Evolutionary conservation across 2,113 vertebrate species (phyloP).

Genomic region (Engraulis encrasicolus): DNA sequence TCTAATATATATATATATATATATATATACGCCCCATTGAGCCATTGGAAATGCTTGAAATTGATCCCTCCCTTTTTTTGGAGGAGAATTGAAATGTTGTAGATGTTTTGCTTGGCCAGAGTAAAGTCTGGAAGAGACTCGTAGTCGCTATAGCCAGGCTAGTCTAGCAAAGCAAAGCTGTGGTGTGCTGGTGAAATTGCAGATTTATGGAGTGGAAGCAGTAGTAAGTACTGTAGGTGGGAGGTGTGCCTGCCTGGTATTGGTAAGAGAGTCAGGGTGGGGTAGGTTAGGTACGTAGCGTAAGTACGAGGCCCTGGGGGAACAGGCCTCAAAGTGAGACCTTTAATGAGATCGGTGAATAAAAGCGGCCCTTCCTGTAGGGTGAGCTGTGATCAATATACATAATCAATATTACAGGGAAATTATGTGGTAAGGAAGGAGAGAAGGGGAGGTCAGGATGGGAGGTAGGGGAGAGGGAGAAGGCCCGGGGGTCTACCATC

Average conservation of each 20-base stretch:
- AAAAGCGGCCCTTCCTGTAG: slow-evolving; percentile 56
- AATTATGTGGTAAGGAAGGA: slow-evolving; percentile 75
- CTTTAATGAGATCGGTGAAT: slow-evolving; percentile 45
- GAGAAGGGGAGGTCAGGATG: too few species aligned
- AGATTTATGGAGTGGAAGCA: slow-evolving; percentile 22
- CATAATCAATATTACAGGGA: slow-evolving; percentile 78
- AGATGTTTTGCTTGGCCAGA: too few species aligned
- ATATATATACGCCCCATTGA: too few species aligned
- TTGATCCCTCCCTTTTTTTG: too few species aligned
- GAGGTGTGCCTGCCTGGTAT: too few species aligned
- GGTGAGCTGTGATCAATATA: slow-evolving; percentile 73
- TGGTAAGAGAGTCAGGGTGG: background rate
- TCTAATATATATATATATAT: too few species aligned
- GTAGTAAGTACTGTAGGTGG: too few species aligned
- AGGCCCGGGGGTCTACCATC: slow-evolving; percentile 64
- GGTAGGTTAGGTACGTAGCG: background rate
- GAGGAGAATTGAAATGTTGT: too few species aligned
- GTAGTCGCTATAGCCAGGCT: background rate
- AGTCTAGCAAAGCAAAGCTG: too few species aligned
- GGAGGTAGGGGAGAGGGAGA: slow-evolving; percentile 43
- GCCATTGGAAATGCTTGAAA: too few species aligned
- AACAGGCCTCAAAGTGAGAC: slow-evolving; percentile 51
- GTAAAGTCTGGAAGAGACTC: too few species aligned
- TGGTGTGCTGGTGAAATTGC: slow-evolving; percentile 39
- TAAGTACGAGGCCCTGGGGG: slow-evolving; percentile 41